Conservation (phyloP, 2,888 invertebrate species). For the Unio delphinus region DNA sequence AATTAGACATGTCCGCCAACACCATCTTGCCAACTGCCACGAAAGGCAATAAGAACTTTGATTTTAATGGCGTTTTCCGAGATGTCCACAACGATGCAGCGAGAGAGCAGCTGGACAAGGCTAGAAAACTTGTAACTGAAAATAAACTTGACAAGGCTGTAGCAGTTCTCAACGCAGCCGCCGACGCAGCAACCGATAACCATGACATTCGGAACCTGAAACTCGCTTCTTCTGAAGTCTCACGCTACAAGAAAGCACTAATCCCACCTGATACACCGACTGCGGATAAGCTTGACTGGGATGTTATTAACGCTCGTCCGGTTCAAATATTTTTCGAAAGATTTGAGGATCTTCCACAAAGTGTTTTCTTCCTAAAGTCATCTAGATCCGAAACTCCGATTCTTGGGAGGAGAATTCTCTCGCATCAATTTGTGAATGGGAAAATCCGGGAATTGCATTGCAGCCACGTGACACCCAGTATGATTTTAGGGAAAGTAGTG, state of each 20-base stretch:
- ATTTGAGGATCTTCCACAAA: conserved; percentile 39
- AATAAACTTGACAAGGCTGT: conserved; percentile 34
- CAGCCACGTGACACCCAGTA: conserved; percentile 41
- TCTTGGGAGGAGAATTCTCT: conserved; percentile 38
- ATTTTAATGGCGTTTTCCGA: conserved; percentile 44
- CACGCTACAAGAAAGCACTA: conserved; percentile 28
- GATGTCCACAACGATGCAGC: conserved; percentile 38
- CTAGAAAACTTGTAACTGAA: conserved; percentile 29
- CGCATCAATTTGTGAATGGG: conserved; percentile 40
- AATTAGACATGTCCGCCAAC: background rate
- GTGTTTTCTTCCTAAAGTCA: conserved; percentile 34
- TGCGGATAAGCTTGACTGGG: conserved; percentile 33
- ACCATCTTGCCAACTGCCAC: conserved; percentile 38
- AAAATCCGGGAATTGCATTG: conserved; percentile 47
- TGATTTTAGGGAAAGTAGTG: conserved; percentile 41
- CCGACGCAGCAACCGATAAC: conserved; percentile 20
- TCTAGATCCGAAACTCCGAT: conserved; percentile 21
- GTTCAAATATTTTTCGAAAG: conserved; percentile 36
- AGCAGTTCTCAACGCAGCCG: conserved; percentile 16
- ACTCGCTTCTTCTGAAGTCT: conserved; percentile 32
- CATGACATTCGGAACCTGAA: conserved; percentile 41
- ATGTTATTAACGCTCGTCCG: conserved; percentile 17
- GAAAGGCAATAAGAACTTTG: conserved; percentile 29
- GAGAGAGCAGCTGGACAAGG: conserved; percentile 30
- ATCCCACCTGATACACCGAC: conserved; percentile 22